These are phyloP conservation scores for Galemys pyrenaicus DNA, from an alignment of 2,113 vertebrate genomes.

Conservation along the genomic window DNA sequence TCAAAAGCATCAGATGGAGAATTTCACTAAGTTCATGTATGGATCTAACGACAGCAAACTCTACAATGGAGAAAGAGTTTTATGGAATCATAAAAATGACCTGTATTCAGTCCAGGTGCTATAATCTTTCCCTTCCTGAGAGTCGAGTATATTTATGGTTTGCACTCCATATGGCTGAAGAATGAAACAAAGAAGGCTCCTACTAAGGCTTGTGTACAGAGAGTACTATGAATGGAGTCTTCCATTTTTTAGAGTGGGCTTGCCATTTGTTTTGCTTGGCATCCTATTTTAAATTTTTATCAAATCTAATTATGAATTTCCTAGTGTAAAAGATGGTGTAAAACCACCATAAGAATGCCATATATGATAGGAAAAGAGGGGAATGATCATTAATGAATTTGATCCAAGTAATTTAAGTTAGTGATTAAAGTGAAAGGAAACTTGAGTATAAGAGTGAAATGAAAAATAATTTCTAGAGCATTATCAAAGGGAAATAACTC, in stretches of 20 bases:
- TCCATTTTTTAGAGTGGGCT: neutral
- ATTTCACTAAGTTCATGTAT: neutral
- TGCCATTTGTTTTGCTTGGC: neutral
- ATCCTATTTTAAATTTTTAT: neutral
- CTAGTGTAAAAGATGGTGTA: neutral
- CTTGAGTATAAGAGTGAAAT: neutral
- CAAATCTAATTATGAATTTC: neutral
- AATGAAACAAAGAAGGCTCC: neutral
- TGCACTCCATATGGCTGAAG: neutral
- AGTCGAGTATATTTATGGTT: neutral
- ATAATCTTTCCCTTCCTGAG: neutral
- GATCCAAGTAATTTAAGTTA: neutral
- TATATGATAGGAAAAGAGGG: neutral
- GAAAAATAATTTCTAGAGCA: neutral
- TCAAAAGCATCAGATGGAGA: neutral
- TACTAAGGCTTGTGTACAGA: neutral
- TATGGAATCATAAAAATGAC: neutral
- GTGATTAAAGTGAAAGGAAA: slow-evolving; percentile 1
- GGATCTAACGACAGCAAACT: neutral
- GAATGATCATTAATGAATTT: neutral
- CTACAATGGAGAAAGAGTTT: neutral
- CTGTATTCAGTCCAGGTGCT: neutral
- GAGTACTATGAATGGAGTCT: neutral
- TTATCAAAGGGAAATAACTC: neutral
- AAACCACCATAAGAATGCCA: neutral